Conservation (phyloP, 1,140 invertebrate genomes). For the Diachasma alloeum region DNA sequence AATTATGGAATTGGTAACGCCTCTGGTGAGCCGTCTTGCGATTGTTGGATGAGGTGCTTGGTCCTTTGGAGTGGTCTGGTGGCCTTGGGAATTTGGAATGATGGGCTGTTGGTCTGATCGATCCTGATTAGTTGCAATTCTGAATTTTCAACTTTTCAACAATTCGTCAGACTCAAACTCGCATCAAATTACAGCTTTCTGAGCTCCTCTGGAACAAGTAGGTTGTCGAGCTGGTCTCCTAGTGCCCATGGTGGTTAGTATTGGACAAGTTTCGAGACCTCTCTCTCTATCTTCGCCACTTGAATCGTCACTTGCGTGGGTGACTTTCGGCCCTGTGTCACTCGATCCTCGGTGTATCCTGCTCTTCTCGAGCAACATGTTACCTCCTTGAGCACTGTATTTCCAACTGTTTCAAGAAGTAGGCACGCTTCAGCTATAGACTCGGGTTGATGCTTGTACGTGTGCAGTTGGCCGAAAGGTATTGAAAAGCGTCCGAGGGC, state of each 20-base stretch:
- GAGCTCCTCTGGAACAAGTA: conserved; percentile 15
- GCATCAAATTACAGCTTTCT: background rate
- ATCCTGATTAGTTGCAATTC: background rate
- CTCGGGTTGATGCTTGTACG: background rate
- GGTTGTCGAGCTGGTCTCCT: conserved; percentile 16
- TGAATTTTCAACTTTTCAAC: no score
- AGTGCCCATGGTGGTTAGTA: background rate
- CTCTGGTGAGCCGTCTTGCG: background rate
- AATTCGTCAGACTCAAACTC: no score
- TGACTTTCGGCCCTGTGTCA: conserved; percentile 14
- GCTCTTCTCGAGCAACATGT: background rate
- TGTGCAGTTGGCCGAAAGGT: background rate
- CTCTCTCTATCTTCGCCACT: background rate
- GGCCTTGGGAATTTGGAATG: background rate
- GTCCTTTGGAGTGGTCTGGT: background rate
- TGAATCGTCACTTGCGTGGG: background rate
- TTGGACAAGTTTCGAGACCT: conserved; percentile 18
- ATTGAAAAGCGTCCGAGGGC: background rate
- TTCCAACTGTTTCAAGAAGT: background rate
- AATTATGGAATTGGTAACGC: conserved; percentile 14
- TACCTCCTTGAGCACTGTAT: background rate
- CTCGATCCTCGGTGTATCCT: conserved; percentile 1
- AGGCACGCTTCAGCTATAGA: background rate
- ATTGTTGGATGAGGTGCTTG: background rate
- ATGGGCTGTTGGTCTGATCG: background rate